phyloP scores from a whole-genome alignment of 2,888 invertebrate genomes.

The Cantharis nigra region DNA sequence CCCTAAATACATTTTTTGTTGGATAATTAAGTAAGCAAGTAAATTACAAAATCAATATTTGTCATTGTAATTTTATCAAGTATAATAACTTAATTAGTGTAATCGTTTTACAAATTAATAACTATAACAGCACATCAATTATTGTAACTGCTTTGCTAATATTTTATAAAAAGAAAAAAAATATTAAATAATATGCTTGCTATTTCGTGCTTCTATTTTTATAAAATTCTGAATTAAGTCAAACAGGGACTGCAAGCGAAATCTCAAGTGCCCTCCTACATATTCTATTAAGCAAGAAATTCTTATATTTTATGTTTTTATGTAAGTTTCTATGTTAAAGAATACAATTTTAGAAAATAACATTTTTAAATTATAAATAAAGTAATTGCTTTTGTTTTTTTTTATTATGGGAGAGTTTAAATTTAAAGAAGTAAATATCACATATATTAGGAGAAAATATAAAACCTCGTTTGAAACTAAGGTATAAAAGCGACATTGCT shows the following conservation, averaged over 20 bases:
- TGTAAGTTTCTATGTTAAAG: background rate
- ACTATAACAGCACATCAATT: conserved; percentile 36
- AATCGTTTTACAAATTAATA: background rate
- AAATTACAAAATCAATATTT: background rate
- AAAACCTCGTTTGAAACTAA: conserved; percentile 11
- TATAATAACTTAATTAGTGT: background rate
- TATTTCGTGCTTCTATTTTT: conserved; percentile 27
- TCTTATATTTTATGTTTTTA: conserved; percentile 11
- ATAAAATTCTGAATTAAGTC: conserved; percentile 31
- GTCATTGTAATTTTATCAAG: background rate
- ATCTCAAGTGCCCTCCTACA: conserved; percentile 23
- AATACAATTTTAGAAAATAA: background rate
- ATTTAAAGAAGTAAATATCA: background rate
- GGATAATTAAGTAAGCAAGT: background rate
- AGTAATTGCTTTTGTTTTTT: background rate
- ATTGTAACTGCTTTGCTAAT: conserved; percentile 14
- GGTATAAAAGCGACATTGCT: conserved; percentile 17
- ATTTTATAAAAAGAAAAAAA: conserved; percentile 7
- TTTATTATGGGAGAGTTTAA: background rate
- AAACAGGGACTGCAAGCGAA: conserved; percentile 19
- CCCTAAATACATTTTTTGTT: background rate
- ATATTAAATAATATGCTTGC: conserved; percentile 16
- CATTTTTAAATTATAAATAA: background rate
- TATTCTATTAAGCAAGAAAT: conserved; percentile 18
- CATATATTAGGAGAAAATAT: background rate